Base-by-base conservation (phyloP, 2,797 vertebrate genomes). In the Ceryle rudis region DNA sequence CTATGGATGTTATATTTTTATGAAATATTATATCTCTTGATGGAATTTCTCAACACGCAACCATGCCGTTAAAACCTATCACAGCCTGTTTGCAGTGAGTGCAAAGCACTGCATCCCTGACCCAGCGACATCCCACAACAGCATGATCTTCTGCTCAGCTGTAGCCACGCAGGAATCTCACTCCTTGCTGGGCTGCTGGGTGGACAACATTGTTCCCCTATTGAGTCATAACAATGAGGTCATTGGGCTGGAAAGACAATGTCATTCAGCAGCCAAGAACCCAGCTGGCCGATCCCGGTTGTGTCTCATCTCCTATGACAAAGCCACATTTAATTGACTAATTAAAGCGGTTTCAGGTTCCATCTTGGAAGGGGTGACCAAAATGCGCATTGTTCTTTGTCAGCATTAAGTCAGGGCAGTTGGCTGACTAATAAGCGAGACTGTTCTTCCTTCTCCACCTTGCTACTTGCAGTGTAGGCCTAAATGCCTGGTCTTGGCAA, bases 151-250 rank as follows among this genome's bases (percentile, higher is more conserved):
- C 79, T 96, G 91, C 93, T 93, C 93, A 51, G 88, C 88, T 93
- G 90, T 31, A 86, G 47, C 62, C 83, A 64, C 0, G 6, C 88
- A 89, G 95, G 90, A 93, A 92, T 95, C 94, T 62, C 89, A 12
- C 79, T 95, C 81, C 93, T 96, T 93, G 95, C 93, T 96, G 94
- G 55, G 91, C 78, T 95, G 93, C 95, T 95, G 95, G 92, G 93
- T 94, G 93, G 92, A 95, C 96, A 96, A 74, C 86, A 95, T 96
- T 88, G 55, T 96, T 96, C 93, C 91, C 83, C 90, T 94, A 91
- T 91, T 96, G 89, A 97, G 93, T 97, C 96, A 96, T 62, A 92
- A 95, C 94, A 96, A 94, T 95, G 94, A 96, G 75, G 94, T 96
- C 93, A 96, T 2, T 93, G 86, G 93, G 77, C 94, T 96, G 95